phyloP scores from a whole-genome alignment of 2,888 invertebrate genomes.

The Fragum fragum region DNA sequence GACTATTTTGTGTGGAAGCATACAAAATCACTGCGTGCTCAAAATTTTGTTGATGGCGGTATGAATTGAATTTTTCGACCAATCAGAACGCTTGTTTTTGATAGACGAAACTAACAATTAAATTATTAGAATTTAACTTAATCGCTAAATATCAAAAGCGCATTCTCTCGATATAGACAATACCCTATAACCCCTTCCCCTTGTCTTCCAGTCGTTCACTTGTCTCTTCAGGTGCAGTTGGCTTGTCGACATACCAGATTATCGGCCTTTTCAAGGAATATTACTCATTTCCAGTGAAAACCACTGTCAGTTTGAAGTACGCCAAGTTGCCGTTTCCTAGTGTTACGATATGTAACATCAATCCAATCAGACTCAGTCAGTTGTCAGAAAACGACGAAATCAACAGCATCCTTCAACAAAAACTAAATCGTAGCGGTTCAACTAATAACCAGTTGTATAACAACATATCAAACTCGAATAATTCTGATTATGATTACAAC shows the following conservation, averaged over 20 bases:
- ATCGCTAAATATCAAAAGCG: not conserved
- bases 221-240: slow-evolving; percentile 39
- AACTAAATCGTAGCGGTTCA: not conserved
- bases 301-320: slow-evolving; percentile 64
- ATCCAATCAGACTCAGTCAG: slow-evolving; percentile 50
- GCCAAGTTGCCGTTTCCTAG: slow-evolving; percentile 67
- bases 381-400: not conserved
- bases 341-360: slow-evolving; percentile 73
- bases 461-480: not conserved
- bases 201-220: too few species aligned
- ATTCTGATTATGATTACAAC: not conserved
- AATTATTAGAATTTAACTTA: not conserved
- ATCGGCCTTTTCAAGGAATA: slow-evolving; percentile 40
- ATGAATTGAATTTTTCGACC: too few species aligned
- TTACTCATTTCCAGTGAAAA: slow-evolving; percentile 60
- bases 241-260: slow-evolving; percentile 48
- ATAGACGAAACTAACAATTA: too few species aligned
- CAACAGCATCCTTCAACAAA: not conserved
- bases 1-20: too few species aligned
- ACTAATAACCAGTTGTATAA: not conserved
- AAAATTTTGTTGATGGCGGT: too few species aligned
- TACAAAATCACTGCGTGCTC: too few species aligned
- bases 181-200: not conserved
- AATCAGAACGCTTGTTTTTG: too few species aligned
- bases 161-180: not conserved